Conservation (phyloP, 2,113 vertebrate genomes). For the Dissostichus mawsoni region DNA sequence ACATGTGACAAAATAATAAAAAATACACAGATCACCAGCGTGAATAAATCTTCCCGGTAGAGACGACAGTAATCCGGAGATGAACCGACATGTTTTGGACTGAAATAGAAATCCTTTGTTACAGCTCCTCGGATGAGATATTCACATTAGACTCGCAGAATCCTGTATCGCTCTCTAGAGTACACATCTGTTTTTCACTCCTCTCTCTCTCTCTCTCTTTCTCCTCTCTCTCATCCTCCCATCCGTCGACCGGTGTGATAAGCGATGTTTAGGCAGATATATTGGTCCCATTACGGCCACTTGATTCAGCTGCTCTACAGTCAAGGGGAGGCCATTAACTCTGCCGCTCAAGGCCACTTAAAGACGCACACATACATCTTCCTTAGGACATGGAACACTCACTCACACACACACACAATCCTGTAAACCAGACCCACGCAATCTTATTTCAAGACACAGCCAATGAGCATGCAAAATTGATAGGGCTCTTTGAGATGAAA, state of each 20-base stretch:
- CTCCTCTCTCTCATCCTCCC: slow-evolving; percentile 15
- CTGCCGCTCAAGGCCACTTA: slow-evolving; percentile 69
- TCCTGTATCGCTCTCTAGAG: slow-evolving; percentile 23
- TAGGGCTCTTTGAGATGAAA: neutral
- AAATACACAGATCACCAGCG: neutral
- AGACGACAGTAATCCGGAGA: slow-evolving; percentile 31
- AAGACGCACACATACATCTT: slow-evolving; percentile 55
- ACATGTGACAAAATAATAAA: neutral
- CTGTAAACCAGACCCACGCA: neutral
- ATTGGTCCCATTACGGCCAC: slow-evolving; percentile 76
- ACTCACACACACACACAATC: slow-evolving; percentile 9
- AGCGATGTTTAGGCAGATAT: slow-evolving; percentile 67
- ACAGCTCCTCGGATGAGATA: slow-evolving; percentile 28
- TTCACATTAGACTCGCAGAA: neutral
- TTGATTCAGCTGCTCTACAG: slow-evolving; percentile 67
- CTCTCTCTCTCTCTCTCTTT: neutral
- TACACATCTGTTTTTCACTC: slow-evolving; percentile 62
- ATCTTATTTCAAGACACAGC: neutral
- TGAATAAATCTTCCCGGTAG: slow-evolving; percentile 10
- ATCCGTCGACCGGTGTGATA: slow-evolving; percentile 46
- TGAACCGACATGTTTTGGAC: slow-evolving; percentile 6
- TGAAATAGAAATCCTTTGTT: slow-evolving; percentile 25
- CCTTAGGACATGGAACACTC: slow-evolving; percentile 8
- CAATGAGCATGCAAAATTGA: neutral
- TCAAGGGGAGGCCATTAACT: slow-evolving; percentile 65